Conservation (phyloP, 2,888 invertebrate species). For the Mesochorus sp. region DNA sequence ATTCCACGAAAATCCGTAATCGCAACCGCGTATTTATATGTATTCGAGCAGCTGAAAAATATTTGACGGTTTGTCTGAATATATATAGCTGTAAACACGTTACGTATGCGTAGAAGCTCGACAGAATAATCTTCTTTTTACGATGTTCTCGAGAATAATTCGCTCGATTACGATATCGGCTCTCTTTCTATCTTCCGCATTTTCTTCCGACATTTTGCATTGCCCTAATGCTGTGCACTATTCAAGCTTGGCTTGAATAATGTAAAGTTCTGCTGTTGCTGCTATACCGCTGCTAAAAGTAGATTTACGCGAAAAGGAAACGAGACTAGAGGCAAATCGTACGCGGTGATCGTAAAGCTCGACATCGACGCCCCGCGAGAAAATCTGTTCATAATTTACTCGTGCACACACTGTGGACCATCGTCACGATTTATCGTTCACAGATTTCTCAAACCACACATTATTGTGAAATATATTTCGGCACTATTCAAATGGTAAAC, state of each 20-base stretch:
- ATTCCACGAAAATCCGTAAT: background rate
- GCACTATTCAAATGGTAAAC: too few species aligned
- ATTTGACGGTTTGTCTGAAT: too few species aligned
- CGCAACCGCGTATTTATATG: background rate
- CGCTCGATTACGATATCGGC: background rate
- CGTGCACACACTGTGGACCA: too few species aligned
- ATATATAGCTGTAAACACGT: too few species aligned
- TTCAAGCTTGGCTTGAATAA: background rate
- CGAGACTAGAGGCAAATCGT: slow-evolving; percentile 58
- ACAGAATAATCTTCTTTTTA: too few species aligned
- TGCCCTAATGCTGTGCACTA: background rate
- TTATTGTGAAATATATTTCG: too few species aligned
- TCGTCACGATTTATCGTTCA: too few species aligned
- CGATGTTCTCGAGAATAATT: background rate
- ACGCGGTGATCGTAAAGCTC: background rate
- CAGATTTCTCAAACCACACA: too few species aligned
- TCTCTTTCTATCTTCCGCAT: background rate
- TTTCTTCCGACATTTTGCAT: too few species aligned
- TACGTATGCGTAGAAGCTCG: too few species aligned
- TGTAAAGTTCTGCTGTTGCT: background rate
- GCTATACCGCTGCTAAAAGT: slow-evolving; percentile 64
- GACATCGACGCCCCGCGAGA: too few species aligned
- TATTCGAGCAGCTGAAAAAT: background rate
- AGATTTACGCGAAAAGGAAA: slow-evolving; percentile 71
- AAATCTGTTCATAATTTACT: too few species aligned